Evolutionary conservation across 2,888 invertebrate genomes (phyloP).

Genomic region (Eupithecia vulgata): DNA sequence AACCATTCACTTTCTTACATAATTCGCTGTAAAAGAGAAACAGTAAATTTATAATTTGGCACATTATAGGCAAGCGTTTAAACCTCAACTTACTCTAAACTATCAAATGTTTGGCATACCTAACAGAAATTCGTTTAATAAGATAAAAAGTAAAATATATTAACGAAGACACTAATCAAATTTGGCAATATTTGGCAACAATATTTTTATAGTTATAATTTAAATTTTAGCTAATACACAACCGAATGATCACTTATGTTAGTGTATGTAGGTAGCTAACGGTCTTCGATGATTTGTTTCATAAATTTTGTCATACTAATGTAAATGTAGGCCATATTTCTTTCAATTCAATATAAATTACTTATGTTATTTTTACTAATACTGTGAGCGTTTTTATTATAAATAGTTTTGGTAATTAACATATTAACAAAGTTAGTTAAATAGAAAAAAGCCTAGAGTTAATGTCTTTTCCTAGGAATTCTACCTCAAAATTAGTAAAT

Average conservation of each 20-base stretch:
- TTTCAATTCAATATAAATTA: not conserved
- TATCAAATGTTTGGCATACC: slow-evolving; percentile 12
- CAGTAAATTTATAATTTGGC: slow-evolving; percentile 39
- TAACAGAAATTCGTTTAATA: slow-evolving; percentile 10
- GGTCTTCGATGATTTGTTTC: slow-evolving; percentile 9
- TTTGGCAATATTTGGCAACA: slow-evolving; percentile 69
- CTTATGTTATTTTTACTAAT: slow-evolving; percentile 12
- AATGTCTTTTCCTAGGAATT: slow-evolving; percentile 82
- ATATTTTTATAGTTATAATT: slow-evolving; percentile 57
- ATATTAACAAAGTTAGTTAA: slow-evolving; percentile 56
- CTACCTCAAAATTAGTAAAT: slow-evolving; percentile 73
- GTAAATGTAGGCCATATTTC: not conserved
- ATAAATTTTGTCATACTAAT: not conserved
- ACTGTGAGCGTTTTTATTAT: slow-evolving; percentile 52
- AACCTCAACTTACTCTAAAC: slow-evolving; percentile 12
- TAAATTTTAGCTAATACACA: slow-evolving; percentile 77
- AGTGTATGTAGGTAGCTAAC: slow-evolving; percentile 51
- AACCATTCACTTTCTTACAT: slow-evolving; percentile 12
- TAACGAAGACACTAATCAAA: slow-evolving; percentile 45
- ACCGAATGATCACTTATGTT: slow-evolving; percentile 79
- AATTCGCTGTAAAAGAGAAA: slow-evolving; percentile 36
- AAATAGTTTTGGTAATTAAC: slow-evolving; percentile 52
- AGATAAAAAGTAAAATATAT: slow-evolving; percentile 29
- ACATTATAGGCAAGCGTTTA: slow-evolving; percentile 33
- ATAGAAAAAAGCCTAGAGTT: slow-evolving; percentile 53